A percentile compares a stretch with the other conserved stretches of the same genome.
phyloP scores from a whole-genome alignment of 2,797 vertebrate species.

The Sebastes wilsoni region DNA sequence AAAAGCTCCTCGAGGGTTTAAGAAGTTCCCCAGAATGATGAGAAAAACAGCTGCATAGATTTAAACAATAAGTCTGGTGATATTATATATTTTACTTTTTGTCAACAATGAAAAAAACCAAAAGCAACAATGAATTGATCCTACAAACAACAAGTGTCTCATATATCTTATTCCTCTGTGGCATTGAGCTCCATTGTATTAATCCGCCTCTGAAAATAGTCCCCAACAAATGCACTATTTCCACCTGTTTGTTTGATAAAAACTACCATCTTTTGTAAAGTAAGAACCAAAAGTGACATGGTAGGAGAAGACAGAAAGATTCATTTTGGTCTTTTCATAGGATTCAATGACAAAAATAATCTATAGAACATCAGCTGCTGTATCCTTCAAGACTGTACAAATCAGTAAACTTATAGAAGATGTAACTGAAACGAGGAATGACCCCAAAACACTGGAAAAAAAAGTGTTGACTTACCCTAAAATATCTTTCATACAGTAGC shows the following conservation, averaged over 20 bases:
- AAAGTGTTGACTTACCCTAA: not conserved
- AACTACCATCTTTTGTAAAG: too few species aligned
- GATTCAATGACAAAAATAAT: not conserved
- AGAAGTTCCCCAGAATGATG: not conserved
- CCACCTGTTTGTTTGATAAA: too few species aligned
- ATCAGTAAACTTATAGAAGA: not conserved
- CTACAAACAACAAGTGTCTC: too few species aligned
- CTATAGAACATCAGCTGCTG: not conserved
- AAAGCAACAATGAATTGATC: too few species aligned
- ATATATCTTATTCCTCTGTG: too few species aligned
- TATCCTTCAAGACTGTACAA: not conserved
- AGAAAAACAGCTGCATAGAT: not conserved
- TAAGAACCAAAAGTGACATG: too few species aligned
- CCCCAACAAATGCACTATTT: too few species aligned
- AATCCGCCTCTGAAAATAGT: too few species aligned
- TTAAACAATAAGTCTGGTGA: not conserved
- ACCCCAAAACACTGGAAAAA: not conserved
- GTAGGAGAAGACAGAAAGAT: not conserved
- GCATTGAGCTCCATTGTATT: too few species aligned
- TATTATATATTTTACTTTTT: too few species aligned
- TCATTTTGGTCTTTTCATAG: not conserved
- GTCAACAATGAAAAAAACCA: too few species aligned
- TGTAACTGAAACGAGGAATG: not conserved
- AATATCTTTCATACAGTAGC: not conserved
- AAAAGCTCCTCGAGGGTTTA: not conserved